These are phyloP conservation scores for Eulemur albifrons DNA, from an alignment of 2,797 vertebrate genomes.

Conservation along the genomic window DNA sequence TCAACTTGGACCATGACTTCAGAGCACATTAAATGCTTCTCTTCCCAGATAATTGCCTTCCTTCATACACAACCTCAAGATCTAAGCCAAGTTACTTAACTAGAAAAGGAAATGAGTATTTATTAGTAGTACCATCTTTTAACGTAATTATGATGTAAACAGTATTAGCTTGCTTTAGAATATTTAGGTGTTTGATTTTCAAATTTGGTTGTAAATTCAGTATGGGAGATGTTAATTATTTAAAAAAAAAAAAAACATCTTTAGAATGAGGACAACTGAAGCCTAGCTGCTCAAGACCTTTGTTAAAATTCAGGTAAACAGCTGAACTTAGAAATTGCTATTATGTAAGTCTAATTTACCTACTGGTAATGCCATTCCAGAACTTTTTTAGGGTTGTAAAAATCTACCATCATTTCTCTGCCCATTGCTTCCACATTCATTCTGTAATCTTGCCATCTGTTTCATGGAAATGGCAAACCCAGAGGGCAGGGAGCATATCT, in stretches of 20 bases:
- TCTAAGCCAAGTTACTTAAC: not conserved
- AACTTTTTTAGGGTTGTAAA: conserved; percentile 16
- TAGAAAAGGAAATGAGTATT: not conserved
- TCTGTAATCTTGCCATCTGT: conserved; percentile 58
- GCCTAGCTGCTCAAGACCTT: not conserved
- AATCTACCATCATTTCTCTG: not conserved
- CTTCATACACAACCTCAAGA: not conserved
- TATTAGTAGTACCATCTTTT: not conserved
- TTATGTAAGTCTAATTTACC: not conserved
- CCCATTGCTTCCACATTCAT: conserved; percentile 4
- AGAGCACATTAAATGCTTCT: not conserved
- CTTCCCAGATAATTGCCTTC: not conserved
- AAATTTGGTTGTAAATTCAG: not conserved
- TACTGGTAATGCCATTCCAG: not conserved
- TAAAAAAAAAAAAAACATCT: not conserved
- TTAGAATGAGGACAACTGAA: not conserved
- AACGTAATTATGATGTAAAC: not conserved
- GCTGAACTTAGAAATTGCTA: conserved; percentile 27
- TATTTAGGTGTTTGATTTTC: not conserved
- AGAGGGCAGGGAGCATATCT: conserved; percentile 55
- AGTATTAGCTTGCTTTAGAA: not conserved
- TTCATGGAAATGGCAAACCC: conserved; percentile 50
- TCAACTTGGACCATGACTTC: not conserved
- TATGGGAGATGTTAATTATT: not conserved
- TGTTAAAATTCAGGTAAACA: not conserved